A percentile compares a stretch with the other conserved stretches of the same genome.
Evolutionary conservation across 1,140 invertebrate species (phyloP).

Genomic region (Belonocnema kinseyi): DNA sequence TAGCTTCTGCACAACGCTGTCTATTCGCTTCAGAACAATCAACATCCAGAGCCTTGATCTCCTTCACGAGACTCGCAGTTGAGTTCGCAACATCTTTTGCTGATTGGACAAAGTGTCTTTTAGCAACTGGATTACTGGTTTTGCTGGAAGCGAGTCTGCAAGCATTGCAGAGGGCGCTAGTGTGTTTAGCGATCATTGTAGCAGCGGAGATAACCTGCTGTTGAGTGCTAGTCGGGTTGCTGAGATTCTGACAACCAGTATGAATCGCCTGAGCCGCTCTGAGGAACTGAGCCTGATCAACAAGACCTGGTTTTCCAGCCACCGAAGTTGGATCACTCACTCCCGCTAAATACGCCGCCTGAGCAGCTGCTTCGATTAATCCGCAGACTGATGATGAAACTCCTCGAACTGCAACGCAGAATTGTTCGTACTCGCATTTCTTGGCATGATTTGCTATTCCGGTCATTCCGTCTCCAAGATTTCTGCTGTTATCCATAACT

Average conservation of each 20-base stretch:
- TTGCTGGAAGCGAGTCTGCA: constrained; percentile 94
- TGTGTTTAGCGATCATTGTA: constrained; percentile 97
- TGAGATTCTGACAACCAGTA: constrained; percentile 88
- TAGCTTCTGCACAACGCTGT: constrained; percentile 86
- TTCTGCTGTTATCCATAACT: constrained; percentile 95
- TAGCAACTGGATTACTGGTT: constrained; percentile 94
- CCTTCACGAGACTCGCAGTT: constrained; percentile 94
- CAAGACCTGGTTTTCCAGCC: constrained; percentile 92
- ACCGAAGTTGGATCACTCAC: constrained; percentile 93
- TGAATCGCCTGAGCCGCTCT: constrained; percentile 93
- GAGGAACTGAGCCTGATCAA: constrained; percentile 93
- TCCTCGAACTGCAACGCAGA: constrained; percentile 89
- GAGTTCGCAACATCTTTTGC: constrained; percentile 98
- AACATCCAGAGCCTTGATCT: constrained; percentile 94
- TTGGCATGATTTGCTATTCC: constrained; percentile 96
- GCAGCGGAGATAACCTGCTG: constrained; percentile 92
- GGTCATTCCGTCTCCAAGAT: constrained; percentile 92
- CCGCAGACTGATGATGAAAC: constrained; percentile 93
- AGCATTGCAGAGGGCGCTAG: constrained; percentile 95
- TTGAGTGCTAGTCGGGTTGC: constrained; percentile 85
- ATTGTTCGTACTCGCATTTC: constrained; percentile 89
- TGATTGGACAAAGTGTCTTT: constrained; percentile 97
- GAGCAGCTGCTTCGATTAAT: constrained; percentile 94
- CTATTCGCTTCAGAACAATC: constrained; percentile 88
- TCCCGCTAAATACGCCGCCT: constrained; percentile 95